Evolutionary conservation across 2,888 invertebrate genomes (phyloP), one percentile per base, ranked within the genome.

Genomic region (Drosophila setosimentum): DNA sequence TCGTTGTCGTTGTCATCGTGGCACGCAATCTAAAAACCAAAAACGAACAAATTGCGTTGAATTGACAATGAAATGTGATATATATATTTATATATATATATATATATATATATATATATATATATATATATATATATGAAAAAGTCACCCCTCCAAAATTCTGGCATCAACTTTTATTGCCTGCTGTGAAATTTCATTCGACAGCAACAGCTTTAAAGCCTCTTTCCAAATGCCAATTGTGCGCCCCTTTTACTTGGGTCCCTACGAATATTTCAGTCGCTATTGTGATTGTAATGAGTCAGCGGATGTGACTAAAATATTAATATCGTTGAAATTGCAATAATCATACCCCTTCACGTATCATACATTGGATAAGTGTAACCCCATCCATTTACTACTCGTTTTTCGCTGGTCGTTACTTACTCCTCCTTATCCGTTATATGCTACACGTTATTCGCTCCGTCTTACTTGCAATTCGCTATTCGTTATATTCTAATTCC

Each of bases 111-210:
- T 29, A 33, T 24, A 63, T 57, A 60, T 24, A n/a, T 13, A 6
- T 21, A n/a, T 11, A 2, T 11, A 16, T 27, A 37, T 54, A 51
- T 68, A 76, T 61, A 48, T 33, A 35, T 37, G 61, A 53, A 58
- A 10, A 64, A 64, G 74, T 78, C 18, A 8, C 21, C 33, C 27
- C 48, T 18, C 49, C 27, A 10, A n/a, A 37, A n/a, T 57, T 57
- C 33, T 57, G 68, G 50, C 50, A 67, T 40, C 57, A 57, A 42
- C n/a, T 64, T 55, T 29, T 24, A 48, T 53, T 72, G 77, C 74
- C 59, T 76, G 40, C 73, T 74, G 73, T 78, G 61, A 83, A 84
- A 87, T 88, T 74, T 73, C 69, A 69, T 73, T 70, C 79, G 87
- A 82, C 80, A 82, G 82, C 74, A 48, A 68, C 57, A 68, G 63